These are phyloP conservation scores for Pyrocoelia pectoralis DNA, from an alignment of 2,888 invertebrate species.

Conservation along the genomic window DNA sequence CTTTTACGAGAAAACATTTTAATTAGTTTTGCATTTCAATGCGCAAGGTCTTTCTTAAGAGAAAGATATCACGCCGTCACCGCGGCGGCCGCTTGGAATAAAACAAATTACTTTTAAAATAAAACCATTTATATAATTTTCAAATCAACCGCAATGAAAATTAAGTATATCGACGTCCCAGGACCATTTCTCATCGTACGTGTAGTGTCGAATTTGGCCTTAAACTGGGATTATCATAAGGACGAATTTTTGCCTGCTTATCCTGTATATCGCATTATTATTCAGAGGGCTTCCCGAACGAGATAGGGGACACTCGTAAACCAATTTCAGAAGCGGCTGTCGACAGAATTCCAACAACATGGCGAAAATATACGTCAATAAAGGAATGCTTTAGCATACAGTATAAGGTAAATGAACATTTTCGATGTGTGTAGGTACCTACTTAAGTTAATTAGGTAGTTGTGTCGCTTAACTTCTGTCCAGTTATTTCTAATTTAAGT, in stretches of 20 bases:
- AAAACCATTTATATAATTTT: constrained; percentile 27
- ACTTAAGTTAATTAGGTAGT: no score
- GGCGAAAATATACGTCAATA: constrained; percentile 33
- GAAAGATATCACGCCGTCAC: neutral
- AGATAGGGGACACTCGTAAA: constrained; percentile 38
- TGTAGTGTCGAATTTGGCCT: constrained; percentile 12
- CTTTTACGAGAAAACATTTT: constrained; percentile 14
- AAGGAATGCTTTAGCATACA: constrained; percentile 27
- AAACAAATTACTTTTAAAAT: constrained; percentile 19
- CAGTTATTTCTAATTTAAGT: no score
- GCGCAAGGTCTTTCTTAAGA: neutral
- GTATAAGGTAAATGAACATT: constrained; percentile 20
- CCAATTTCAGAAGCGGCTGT: constrained; percentile 37
- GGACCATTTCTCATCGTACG: constrained; percentile 19
- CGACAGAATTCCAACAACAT: constrained; percentile 38
- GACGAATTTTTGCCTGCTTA: constrained; percentile 20
- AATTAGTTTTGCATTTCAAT: constrained; percentile 23
- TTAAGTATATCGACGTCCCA: constrained; percentile 29
- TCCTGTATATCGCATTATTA: constrained; percentile 28
- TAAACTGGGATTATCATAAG: constrained; percentile 20
- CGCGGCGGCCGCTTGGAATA: neutral
- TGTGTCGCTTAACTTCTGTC: no score
- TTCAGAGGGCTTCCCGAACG: constrained; percentile 36
- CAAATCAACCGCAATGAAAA: constrained; percentile 30
- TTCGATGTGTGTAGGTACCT: neutral